A percentile compares a stretch with the other conserved stretches of the same genome.
These are phyloP conservation scores for Apodemus sylvaticus DNA, from an alignment of 2,113 vertebrate genomes.

Conservation along the genomic window DNA sequence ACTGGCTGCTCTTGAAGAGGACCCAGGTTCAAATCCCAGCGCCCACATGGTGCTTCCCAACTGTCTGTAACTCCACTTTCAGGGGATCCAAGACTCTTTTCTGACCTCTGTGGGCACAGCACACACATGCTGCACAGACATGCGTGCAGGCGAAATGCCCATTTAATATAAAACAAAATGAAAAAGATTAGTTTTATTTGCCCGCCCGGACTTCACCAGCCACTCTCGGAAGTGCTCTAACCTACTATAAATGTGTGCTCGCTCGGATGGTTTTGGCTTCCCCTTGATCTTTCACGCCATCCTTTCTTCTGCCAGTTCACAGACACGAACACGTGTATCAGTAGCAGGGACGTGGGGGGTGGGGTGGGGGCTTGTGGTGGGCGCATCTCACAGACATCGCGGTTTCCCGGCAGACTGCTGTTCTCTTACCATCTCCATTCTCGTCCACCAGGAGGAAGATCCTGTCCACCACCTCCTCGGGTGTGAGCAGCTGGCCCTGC, in stretches of 20 bases:
- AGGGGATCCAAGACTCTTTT: neutral
- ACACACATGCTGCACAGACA: neutral
- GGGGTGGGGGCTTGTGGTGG: neutral
- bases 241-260: neutral
- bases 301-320: neutral
- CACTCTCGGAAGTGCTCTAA: rapidly evolving
- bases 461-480: slow-evolving; percentile 96
- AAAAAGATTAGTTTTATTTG: rapidly evolving
- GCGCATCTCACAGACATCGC: neutral
- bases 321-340: neutral
- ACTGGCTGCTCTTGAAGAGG: neutral
- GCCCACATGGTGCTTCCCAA: neutral
- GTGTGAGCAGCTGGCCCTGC: slow-evolving; percentile 89
- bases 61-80: neutral
- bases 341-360: neutral
- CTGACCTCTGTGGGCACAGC: neutral
- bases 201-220: neutral
- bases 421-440: slow-evolving; percentile 92
- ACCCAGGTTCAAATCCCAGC: neutral
- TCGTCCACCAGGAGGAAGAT: slow-evolving; percentile 97
- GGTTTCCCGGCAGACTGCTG: neutral
- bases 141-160: neutral
- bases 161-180: neutral
- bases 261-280: neutral
- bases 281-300: neutral